Percentiles rank a stretch among this genome's conserved stretches.
Evolutionary conservation across 2,797 vertebrate species (phyloP).

Genomic region (Sarcoramphus papa): DNA sequence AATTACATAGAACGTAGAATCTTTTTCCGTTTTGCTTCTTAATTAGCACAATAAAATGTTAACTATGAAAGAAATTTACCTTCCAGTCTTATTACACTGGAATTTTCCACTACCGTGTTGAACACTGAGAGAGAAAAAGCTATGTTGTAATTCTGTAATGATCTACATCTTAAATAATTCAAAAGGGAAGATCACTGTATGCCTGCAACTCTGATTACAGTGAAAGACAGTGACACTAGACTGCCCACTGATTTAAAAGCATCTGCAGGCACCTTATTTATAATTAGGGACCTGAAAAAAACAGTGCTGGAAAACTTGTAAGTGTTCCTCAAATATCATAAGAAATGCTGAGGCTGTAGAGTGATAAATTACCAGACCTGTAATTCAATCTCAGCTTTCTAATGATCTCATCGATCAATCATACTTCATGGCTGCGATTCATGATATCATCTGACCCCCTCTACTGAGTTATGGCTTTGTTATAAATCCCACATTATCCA

Average conservation of each 20-base stretch:
- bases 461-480: conserved; percentile 51
- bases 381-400: conserved; percentile 49
- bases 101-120: conserved; percentile 31
- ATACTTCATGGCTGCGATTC: neutral
- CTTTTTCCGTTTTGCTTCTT: neutral
- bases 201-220: conserved; percentile 47
- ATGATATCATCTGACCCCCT: neutral
- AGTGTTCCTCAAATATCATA: conserved; percentile 27
- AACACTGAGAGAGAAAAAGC: neutral
- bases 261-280: conserved; percentile 9
- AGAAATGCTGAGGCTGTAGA: neutral
- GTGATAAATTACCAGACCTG: conserved; percentile 40
- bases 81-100: neutral
- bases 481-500: conserved; percentile 34
- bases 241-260: conserved; percentile 37
- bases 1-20: neutral
- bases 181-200: conserved; percentile 20
- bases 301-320: neutral
- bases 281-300: neutral
- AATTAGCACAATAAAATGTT: conserved; percentile 41
- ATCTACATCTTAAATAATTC: conserved; percentile 49
- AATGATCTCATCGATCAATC: conserved; percentile 65
- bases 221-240: conserved; percentile 6
- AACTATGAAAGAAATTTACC: neutral
- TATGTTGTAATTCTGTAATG: conserved; percentile 5